A percentile compares a stretch with the other conserved stretches of the same genome.
phyloP scores from a whole-genome alignment of 2,888 invertebrate species.

The Priocnemis perturbator region DNA sequence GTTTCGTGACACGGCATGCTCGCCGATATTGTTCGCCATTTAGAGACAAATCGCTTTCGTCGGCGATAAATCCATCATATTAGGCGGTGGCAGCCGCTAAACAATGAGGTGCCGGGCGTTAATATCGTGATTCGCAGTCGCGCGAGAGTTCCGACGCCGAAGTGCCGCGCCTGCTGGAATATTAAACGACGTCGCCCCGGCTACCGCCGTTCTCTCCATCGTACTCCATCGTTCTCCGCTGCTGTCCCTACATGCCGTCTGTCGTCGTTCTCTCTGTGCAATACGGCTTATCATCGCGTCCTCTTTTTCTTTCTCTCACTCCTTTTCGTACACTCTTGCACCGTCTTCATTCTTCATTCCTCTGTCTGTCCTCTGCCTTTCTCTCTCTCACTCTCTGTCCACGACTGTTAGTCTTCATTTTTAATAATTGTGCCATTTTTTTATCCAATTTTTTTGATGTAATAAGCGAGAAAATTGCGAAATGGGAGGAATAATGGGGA shows the following conservation, averaged over 20 bases:
- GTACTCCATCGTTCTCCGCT: constrained; percentile 7
- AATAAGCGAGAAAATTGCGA: background rate
- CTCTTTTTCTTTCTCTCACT: no score
- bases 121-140: constrained; percentile 62
- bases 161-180: constrained; percentile 58
- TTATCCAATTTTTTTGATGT: constrained; percentile 12
- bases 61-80: constrained; percentile 57
- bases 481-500: background rate
- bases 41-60: constrained; percentile 30
- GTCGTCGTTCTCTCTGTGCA: background rate
- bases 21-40: background rate
- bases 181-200: constrained; percentile 46
- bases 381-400: background rate
- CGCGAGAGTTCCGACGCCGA: constrained; percentile 43
- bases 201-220: constrained; percentile 25
- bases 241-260: background rate
- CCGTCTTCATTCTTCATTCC: constrained; percentile 8
- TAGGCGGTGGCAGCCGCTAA: constrained; percentile 45
- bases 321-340: no score
- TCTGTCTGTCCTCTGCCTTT: background rate
- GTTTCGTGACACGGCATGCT: background rate
- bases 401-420: no score
- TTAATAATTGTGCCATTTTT: no score
- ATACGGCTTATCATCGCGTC: no score
- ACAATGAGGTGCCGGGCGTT: constrained; percentile 62